These are phyloP conservation scores for Lottia scabra DNA, from an alignment of 2,888 invertebrate genomes.

Conservation along the genomic window DNA sequence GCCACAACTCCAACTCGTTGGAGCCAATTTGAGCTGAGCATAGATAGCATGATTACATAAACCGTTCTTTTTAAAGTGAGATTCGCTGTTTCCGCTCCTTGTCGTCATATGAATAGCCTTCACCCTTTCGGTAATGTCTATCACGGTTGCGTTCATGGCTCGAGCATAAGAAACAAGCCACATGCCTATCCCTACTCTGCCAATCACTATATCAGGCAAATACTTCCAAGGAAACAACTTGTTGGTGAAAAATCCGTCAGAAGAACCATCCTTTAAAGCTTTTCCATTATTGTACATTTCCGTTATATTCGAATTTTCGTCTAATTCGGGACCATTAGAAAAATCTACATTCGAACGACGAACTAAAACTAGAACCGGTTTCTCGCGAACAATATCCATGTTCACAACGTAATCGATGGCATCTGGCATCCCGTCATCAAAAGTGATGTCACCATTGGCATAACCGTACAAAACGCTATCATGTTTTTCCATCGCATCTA, in stretches of 20 bases:
- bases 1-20: slow-evolving; percentile 11
- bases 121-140: slow-evolving; percentile 7
- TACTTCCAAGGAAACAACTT: slow-evolving; percentile 11
- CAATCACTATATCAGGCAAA: slow-evolving; percentile 5
- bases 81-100: slow-evolving; percentile 1
- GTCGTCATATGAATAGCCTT: slow-evolving; percentile 12
- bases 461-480: slow-evolving; percentile 10
- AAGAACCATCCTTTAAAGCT: slow-evolving; percentile 9
- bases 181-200: slow-evolving; percentile 6
- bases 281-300: neutral
- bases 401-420: neutral
- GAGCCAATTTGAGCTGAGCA: neutral
- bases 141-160: slow-evolving; percentile 9
- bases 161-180: slow-evolving; percentile 10
- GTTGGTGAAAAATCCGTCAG: slow-evolving; percentile 6
- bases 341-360: slow-evolving; percentile 9
- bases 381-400: neutral
- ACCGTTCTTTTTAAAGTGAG: slow-evolving; percentile 7
- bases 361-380: slow-evolving; percentile 6
- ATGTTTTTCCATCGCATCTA: neutral
- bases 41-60: slow-evolving; percentile 4
- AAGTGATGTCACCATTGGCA: slow-evolving; percentile 7
- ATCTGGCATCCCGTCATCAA: neutral
- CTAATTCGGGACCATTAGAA: slow-evolving; percentile 1
- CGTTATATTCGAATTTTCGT: neutral